Conservation (phyloP, 2,113 vertebrate genomes). For the Martes martes region DNA sequence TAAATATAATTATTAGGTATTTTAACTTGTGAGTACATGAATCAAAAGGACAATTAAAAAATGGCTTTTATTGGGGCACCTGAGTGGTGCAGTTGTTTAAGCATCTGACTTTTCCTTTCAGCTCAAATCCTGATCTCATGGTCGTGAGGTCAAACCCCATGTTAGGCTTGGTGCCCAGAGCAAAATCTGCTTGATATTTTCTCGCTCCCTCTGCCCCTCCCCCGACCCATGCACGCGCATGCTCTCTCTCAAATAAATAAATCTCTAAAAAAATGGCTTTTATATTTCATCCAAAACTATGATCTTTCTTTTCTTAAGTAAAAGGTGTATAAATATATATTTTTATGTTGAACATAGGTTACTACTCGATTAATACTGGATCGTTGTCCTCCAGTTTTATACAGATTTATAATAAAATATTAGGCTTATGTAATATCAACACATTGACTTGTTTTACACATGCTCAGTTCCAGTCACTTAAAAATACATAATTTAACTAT, state of each 20-base stretch:
- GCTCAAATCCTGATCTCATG: neutral
- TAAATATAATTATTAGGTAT: neutral
- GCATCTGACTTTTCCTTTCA: neutral
- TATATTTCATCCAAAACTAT: neutral
- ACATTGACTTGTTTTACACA: neutral
- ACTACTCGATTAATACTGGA: neutral
- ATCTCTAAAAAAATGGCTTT: neutral
- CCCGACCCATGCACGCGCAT: rapidly evolving
- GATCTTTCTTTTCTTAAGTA: neutral
- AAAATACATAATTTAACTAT: neutral
- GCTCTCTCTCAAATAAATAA: neutral
- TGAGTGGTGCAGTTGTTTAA: neutral
- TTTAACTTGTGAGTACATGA: neutral
- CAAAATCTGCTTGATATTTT: neutral
- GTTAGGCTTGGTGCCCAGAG: neutral
- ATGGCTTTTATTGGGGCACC: neutral
- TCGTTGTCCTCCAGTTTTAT: neutral
- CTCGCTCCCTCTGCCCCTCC: neutral
- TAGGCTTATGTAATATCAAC: neutral
- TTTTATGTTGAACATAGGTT: neutral
- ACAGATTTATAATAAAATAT: neutral
- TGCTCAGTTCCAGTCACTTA: neutral
- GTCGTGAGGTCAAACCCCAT: neutral
- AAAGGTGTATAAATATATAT: neutral
- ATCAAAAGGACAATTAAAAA: neutral